Evolutionary conservation across 1,140 invertebrate species (phyloP).

Genomic region (Rhyacophila brunnea): DNA sequence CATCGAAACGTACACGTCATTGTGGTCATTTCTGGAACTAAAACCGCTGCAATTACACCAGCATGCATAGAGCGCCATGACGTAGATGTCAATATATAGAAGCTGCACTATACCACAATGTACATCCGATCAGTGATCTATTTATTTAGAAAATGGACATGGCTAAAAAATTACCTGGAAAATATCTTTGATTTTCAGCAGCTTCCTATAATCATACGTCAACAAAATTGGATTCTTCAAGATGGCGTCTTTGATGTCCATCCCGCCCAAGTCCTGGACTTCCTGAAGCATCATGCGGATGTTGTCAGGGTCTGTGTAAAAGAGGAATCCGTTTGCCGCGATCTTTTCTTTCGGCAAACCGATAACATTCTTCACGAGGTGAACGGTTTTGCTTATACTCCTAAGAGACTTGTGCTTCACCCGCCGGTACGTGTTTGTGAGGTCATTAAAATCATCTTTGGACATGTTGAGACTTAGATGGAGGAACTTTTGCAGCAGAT

Average conservation of each 20-base stretch:
- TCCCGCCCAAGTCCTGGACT: constrained; percentile 49
- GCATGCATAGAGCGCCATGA: background rate
- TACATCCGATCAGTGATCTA: background rate
- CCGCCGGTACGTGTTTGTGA: constrained; percentile 53
- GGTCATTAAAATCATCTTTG: constrained; percentile 47
- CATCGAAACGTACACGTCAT: no score
- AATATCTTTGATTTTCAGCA: constrained; percentile 51
- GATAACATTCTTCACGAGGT: constrained; percentile 48
- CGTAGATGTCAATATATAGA: no score
- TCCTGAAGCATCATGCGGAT: constrained; percentile 53
- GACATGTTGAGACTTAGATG: constrained; percentile 49
- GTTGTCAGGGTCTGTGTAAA: constrained; percentile 55
- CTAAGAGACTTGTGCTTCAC: constrained; percentile 55
- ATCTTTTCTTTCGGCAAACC: constrained; percentile 50
- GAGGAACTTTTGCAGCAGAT: constrained; percentile 51
- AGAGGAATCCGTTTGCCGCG: constrained; percentile 54
- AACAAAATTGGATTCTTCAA: constrained; percentile 55
- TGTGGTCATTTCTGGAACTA: no score
- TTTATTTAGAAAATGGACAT: background rate
- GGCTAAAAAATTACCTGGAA: constrained; percentile 42
- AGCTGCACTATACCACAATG: background rate
- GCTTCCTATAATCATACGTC: constrained; percentile 51
- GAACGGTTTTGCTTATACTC: constrained; percentile 50
- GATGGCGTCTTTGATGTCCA: constrained; percentile 52
- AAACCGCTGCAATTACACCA: no score